Evolutionary conservation across 1,140 invertebrate species (phyloP).

Genomic region (Trichonephila inaurata): DNA sequence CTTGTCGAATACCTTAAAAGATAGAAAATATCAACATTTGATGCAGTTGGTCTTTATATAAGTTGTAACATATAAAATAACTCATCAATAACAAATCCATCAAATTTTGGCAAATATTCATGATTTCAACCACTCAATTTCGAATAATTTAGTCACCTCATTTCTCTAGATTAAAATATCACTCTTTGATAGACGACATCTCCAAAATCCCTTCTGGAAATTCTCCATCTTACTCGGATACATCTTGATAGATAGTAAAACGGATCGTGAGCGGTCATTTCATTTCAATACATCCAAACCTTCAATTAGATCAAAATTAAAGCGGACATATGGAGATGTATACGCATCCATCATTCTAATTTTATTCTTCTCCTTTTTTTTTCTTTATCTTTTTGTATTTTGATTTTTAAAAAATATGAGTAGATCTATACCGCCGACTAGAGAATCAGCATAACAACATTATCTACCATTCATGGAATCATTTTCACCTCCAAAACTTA

Average conservation of each 20-base stretch:
- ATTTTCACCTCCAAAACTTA: background rate
- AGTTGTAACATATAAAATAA: too few relatives aligned
- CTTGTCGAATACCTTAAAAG: too few relatives aligned
- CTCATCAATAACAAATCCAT: too few relatives aligned
- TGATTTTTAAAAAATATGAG: background rate
- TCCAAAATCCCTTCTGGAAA: background rate
- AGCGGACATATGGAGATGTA: constrained; percentile 45
- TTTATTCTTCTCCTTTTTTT: background rate
- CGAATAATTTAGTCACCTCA: too few relatives aligned
- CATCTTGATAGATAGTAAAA: constrained; percentile 27
- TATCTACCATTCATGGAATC: background rate
- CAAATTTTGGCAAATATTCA: too few relatives aligned
- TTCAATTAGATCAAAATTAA: constrained; percentile 11
- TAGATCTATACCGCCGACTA: background rate
- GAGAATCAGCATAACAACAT: background rate
- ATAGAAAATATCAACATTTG: too few relatives aligned
- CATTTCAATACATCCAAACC: constrained; percentile 25
- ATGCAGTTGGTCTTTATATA: too few relatives aligned
- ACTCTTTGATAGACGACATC: background rate
- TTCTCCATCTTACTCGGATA: background rate
- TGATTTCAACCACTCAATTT: too few relatives aligned
- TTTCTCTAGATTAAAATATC: background rate
- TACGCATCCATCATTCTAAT: constrained; percentile 26
- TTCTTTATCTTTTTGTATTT: background rate
- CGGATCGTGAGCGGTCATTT: background rate